phyloP scores from a whole-genome alignment of 2,113 vertebrate species.

The Nibea coibor region DNA sequence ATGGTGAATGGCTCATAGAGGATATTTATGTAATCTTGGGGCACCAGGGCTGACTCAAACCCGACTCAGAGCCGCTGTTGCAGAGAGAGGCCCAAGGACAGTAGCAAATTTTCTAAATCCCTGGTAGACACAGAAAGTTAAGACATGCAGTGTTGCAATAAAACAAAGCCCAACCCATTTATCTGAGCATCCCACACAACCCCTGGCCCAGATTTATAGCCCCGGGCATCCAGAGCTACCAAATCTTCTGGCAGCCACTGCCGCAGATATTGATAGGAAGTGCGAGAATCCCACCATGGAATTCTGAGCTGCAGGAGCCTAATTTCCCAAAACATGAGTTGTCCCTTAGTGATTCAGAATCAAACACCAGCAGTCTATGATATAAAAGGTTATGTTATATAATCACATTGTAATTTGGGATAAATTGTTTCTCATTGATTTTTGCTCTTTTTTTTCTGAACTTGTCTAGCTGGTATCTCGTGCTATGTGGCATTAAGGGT shows the following conservation, averaged over 20 bases:
- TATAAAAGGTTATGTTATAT: constrained; percentile 48
- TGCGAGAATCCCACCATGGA: constrained; percentile 65
- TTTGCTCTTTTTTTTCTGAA: constrained; percentile 46
- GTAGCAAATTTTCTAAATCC: constrained; percentile 78
- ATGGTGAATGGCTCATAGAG: constrained; percentile 67
- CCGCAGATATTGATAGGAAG: constrained; percentile 78
- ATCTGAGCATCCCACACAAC: constrained; percentile 84
- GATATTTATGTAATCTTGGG: constrained; percentile 77
- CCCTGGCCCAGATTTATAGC: constrained; percentile 82
- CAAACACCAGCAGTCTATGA: constrained; percentile 18
- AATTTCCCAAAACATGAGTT: constrained; percentile 60
- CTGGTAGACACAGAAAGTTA: constrained; percentile 78
- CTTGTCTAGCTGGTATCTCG: constrained; percentile 45
- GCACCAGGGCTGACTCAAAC: constrained; percentile 73
- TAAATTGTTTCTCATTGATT: constrained; percentile 59
- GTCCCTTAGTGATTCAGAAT: constrained; percentile 31
- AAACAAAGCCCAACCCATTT: constrained; percentile 83
- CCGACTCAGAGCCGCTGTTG: constrained; percentile 72
- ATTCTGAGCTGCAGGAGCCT: constrained; percentile 55
- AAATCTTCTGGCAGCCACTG: constrained; percentile 79
- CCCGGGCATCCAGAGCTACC: constrained; percentile 69
- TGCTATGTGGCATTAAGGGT: constrained; percentile 56
- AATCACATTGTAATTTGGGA: constrained; percentile 62
- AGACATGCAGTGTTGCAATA: constrained; percentile 80
- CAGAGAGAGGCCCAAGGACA: constrained; percentile 77